These are phyloP conservation scores for Puntigrus tetrazona DNA, from an alignment of 2,113 vertebrate genomes.

Conservation along the genomic window DNA sequence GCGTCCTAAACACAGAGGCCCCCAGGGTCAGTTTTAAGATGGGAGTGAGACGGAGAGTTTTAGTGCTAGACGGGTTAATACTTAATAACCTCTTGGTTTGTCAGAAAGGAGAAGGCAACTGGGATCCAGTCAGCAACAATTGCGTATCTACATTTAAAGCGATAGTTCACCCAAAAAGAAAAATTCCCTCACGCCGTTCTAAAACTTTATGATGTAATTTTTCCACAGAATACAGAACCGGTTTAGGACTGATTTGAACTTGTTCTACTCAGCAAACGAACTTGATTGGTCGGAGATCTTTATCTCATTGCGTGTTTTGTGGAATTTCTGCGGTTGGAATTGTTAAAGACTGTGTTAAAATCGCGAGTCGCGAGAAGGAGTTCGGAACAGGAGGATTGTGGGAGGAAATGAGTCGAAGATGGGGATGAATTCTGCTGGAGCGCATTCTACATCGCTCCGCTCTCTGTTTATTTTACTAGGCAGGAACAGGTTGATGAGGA, in stretches of 20 bases:
- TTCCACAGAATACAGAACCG: not conserved
- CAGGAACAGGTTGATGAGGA: constrained; percentile 29
- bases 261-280: not conserved
- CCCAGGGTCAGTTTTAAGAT: constrained; percentile 49
- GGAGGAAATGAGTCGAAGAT: constrained; percentile 32
- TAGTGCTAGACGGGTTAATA: constrained; percentile 58
- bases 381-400: constrained; percentile 3
- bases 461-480: constrained; percentile 27
- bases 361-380: not conserved
- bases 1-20: constrained; percentile 48
- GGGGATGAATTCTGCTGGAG: not conserved
- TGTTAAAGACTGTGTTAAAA: not conserved
- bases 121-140: not conserved
- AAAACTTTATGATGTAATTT: not conserved
- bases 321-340: constrained; percentile 1
- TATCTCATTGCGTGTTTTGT: not conserved
- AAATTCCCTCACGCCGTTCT: not conserved
- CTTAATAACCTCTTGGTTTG: constrained; percentile 60
- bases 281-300: not conserved
- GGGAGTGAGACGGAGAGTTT: constrained; percentile 34
- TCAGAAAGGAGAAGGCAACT: constrained; percentile 52
- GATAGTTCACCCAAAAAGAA: not conserved
- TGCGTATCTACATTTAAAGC: not conserved
- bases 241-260: not conserved
- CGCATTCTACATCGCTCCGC: not conserved